Base-by-base conservation (phyloP, 53 echinoderm and acorn worm genomes). In the Crossaster papposus region DNA sequence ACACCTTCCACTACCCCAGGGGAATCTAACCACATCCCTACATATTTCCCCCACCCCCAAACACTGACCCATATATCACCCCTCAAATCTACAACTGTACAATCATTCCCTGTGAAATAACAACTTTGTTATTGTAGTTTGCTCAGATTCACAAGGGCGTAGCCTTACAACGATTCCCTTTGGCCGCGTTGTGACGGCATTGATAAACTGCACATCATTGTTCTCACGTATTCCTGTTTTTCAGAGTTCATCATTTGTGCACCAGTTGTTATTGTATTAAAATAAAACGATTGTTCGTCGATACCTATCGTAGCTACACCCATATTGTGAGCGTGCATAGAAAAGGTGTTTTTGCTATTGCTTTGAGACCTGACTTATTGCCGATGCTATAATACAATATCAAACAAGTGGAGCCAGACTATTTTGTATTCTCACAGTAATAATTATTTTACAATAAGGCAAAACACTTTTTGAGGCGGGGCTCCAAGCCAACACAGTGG, bases 151-250 rank as follows among this genome's bases (percentile, higher is more conserved):
- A 20, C 58, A 36, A 5, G 34, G 33, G 75, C 36, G 33, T 74
- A 14, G 31, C 36, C 36, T 14, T 17, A 58, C 22, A 20, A 20
- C 12, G 6, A 58, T 44, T 44, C 44, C 12, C 75, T 74, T 33
- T 74, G 1, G 36, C 24, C 36, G 36, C 75, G 15, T 17, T 5
- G 1, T 36, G 68, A 68, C 13, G 2, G 6, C 35, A 74, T 36
- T 31, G 35, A 18, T 3, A 74, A 36, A 4, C 34, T 36, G 36
- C 36, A 32, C 22, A 14, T 4, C 34, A 74, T 36, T 74, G 33
- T 36, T 4, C 33, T 74, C 2, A 26, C 36, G 71, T 36, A 36
- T 74, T 74, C 75, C 75, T 74, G 75, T 74, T 74, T 36, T 74
- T 74, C 75, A 74, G 22, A 11, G 75, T 5, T 34, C 22, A 35